Evolutionary conservation across 2,888 invertebrate genomes (phyloP), one percentile per base, ranked within the genome.

Genomic region (Pseudolycoriella hygida): DNA sequence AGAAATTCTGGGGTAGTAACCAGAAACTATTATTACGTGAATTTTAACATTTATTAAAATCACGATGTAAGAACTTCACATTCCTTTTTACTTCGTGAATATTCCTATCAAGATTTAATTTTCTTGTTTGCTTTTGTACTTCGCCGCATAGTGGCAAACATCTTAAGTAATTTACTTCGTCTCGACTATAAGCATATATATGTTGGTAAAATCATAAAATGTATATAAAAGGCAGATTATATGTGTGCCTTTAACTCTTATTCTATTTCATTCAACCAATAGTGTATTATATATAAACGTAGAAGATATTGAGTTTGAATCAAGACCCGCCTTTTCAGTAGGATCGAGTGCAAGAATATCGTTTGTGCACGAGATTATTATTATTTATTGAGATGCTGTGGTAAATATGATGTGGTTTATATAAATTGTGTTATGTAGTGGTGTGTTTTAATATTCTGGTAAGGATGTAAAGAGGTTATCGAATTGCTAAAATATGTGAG

Each of bases 41-140:
- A 25, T 25, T 25, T 25, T 25, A 6, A 25, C 8, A 25, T 25
- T 25, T 25, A 25, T 25, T 25, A 25, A 25, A 25, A 25, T 25
- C 25, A 25, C 8, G 25, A 6, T 25, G 25, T 25, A 34, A 34
- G 11, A 34, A 34, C 12, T 14, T 34, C 5, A 34, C 34, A 34
- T 34, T 34, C 34, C 34, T 8, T 12, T 34, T 34, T 12, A 34
- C 34, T 34, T 34, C 15, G 15, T 34, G 34, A 34, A 14, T 12
- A 34, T 34, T 34, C 11, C n/a, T 34, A 34, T 34, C 34, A 34
- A 34, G 34, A 34, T 34, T 34, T 34, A 34, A 34, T 34, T 34
- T 34, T 34, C 12, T 34, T 12, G 12, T 34, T 34, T 34, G 34
- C 34, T 34, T 34, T 25, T 34, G 15, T 34, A 34, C n/a, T 14